phyloP scores from a whole-genome alignment of 2,797 vertebrate genomes.

The Tadarida brasiliensis region DNA sequence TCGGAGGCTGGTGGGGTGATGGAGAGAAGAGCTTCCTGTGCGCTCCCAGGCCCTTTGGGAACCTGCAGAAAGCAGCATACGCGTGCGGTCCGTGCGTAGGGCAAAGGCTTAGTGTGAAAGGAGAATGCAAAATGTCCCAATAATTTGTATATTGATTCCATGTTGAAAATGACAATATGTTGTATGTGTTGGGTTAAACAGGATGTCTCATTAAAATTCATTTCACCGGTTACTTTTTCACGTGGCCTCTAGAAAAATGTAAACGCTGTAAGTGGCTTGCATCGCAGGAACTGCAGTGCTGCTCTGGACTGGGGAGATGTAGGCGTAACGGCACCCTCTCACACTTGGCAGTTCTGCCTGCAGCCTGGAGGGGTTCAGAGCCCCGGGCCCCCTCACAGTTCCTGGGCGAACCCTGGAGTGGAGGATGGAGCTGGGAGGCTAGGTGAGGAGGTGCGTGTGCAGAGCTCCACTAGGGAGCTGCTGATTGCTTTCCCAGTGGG shows the following conservation, averaged over 20 bases:
- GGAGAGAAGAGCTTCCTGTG: neutral
- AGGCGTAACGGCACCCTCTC: neutral
- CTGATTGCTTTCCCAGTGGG: neutral
- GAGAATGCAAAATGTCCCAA: neutral
- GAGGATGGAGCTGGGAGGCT: neutral
- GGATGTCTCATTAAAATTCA: neutral
- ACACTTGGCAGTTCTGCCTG: fast-evolving
- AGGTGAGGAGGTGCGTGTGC: neutral
- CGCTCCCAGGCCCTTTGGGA: neutral
- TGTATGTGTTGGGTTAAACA: neutral
- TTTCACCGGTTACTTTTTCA: neutral
- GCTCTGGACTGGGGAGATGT: neutral
- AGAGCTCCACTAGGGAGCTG: neutral
- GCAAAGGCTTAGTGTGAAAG: neutral
- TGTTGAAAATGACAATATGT: neutral
- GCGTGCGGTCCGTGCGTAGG: neutral
- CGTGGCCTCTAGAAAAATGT: neutral
- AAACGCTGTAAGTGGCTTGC: neutral
- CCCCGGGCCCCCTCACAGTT: fast-evolving
- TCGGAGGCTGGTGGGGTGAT: neutral
- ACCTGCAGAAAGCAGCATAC: neutral
- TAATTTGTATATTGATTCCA: neutral
- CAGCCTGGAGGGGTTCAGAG: neutral
- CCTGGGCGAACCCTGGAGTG: no score
- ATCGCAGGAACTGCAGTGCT: neutral